Percentiles rank a stretch among this genome's conserved stretches.
Evolutionary conservation across 2,888 invertebrate genomes (phyloP).

Genomic region (Drosophila monieri): DNA sequence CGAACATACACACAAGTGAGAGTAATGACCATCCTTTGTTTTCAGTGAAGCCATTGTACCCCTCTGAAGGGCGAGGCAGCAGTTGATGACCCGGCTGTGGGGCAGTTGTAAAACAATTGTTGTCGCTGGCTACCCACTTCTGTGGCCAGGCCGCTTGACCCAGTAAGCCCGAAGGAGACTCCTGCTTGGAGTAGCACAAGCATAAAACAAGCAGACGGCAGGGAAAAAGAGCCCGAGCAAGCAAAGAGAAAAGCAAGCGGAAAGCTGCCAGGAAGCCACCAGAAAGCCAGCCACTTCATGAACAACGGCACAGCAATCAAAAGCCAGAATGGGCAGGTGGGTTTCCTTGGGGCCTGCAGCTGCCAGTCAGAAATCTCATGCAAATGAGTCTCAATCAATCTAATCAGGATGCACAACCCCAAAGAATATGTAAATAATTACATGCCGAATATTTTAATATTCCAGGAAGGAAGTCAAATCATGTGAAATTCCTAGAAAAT

Average conservation of each 20-base stretch:
- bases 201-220: conserved; percentile 7
- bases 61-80: conserved; percentile 32
- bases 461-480: conserved; percentile 26
- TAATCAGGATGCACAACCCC: conserved; percentile 35
- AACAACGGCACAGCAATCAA: conserved; percentile 51
- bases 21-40: neutral
- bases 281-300: conserved; percentile 49
- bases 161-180: conserved; percentile 61
- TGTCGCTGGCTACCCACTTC: conserved; percentile 60
- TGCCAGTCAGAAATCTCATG: conserved; percentile 32
- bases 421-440: conserved; percentile 41
- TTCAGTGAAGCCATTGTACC: conserved; percentile 2
- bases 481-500: conserved; percentile 22
- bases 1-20: neutral
- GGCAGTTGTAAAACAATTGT: conserved; percentile 62
- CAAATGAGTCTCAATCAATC: conserved; percentile 43
- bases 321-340: conserved; percentile 16
- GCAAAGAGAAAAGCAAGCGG: neutral
- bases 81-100: conserved; percentile 23
- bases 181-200: neutral
- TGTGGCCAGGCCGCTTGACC: conserved; percentile 62
- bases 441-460: conserved; percentile 29
- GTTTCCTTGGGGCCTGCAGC: conserved; percentile 22
- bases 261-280: conserved; percentile 34
- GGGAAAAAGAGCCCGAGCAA: conserved; percentile 12